Conservation (phyloP, 2,888 invertebrate genomes). For the Sphaeridia pumilis region DNA sequence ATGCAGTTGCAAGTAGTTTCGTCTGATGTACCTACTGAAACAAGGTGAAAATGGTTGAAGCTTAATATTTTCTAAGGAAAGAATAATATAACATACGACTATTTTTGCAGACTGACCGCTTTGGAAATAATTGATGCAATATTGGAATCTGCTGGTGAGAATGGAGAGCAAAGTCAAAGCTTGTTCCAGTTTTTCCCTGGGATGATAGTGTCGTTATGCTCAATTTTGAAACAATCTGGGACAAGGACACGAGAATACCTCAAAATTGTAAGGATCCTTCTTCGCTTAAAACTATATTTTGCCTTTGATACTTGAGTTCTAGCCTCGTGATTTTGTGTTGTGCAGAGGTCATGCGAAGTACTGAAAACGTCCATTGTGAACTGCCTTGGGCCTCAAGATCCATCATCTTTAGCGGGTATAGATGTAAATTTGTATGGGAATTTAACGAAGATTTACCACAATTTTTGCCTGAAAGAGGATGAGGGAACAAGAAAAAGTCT, state of each 20-base stretch:
- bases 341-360: not conserved
- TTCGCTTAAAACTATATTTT: not conserved
- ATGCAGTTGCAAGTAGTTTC: constrained; percentile 19
- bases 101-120: constrained; percentile 13
- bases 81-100: not conserved
- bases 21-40: constrained; percentile 9
- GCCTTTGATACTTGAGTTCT: not conserved
- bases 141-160: constrained; percentile 14
- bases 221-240: no score
- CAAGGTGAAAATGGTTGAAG: no score
- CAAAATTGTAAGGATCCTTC: constrained; percentile 14
- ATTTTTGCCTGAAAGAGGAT: not conserved
- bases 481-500: not conserved
- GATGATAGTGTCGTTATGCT: constrained; percentile 19
- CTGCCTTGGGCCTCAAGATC: not conserved
- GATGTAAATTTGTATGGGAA: not conserved
- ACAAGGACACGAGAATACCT: no score
- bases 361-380: not conserved
- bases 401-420: not conserved
- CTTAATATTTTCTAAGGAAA: no score
- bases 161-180: constrained; percentile 12
- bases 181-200: constrained; percentile 31
- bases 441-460: not conserved
- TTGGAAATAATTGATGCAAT: constrained; percentile 16
- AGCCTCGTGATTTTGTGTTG: not conserved